A percentile compares a stretch with the other conserved stretches of the same genome.
Evolutionary conservation across 2,113 vertebrate genomes (phyloP).

Genomic region (Salvelinus alpinus): DNA sequence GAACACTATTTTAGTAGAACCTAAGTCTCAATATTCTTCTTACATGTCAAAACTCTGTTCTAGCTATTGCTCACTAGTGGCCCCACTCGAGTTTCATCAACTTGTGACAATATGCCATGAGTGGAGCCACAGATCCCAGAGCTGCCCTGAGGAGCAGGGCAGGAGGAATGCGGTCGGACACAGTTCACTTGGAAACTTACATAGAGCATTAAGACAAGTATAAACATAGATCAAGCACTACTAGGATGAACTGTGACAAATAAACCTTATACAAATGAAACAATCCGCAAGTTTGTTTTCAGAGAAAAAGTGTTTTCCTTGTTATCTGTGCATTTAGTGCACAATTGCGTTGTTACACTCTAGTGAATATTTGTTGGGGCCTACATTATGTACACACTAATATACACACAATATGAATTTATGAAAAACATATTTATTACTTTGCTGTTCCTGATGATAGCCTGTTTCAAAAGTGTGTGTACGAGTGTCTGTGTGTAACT

Average conservation of each 20-base stretch:
- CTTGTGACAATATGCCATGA: constrained; percentile 65
- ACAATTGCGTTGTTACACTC: no score
- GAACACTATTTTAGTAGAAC: no score
- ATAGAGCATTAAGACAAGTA: constrained; percentile 30
- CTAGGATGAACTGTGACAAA: neutral
- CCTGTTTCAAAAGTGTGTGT: neutral
- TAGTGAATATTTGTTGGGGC: no score
- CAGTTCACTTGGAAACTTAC: constrained; percentile 62
- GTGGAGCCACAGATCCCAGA: constrained; percentile 45
- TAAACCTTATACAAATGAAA: neutral
- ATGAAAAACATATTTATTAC: neutral
- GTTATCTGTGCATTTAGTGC: no score
- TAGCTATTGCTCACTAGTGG: constrained; percentile 50
- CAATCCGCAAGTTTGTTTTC: neutral
- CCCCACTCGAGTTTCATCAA: constrained; percentile 58
- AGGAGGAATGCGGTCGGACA: constrained; percentile 45
- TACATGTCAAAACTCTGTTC: constrained; percentile 44
- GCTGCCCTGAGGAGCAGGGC: constrained; percentile 26
- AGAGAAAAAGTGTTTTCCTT: neutral
- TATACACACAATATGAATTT: neutral
- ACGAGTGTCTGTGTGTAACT: neutral
- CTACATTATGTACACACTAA: neutral
- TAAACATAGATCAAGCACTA: constrained; percentile 5
- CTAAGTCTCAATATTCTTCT: no score
- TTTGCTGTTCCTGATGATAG: neutral